These are phyloP conservation scores for Peromyscus melanophrys DNA, from an alignment of 2,797 vertebrate genomes.

Conservation along the genomic window DNA sequence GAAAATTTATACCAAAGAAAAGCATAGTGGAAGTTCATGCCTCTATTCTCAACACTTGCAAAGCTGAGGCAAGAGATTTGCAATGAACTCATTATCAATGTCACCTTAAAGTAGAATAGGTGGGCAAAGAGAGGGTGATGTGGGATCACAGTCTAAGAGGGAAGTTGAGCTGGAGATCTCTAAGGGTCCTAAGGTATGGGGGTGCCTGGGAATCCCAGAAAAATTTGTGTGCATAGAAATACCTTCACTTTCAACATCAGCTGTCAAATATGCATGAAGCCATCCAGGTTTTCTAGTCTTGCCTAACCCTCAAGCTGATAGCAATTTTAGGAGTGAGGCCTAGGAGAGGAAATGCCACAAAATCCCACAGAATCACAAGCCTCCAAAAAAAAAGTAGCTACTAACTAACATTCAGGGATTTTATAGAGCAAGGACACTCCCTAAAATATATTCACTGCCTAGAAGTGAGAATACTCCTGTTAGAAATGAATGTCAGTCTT, in stretches of 20 bases:
- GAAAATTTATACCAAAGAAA: conserved; percentile 9
- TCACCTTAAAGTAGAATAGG: neutral
- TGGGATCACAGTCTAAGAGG: neutral
- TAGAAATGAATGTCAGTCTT: conserved; percentile 29
- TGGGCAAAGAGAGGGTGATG: neutral
- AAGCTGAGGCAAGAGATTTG: neutral
- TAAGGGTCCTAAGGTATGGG: neutral
- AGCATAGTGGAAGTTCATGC: neutral
- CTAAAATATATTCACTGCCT: conserved; percentile 6
- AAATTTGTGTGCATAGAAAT: neutral
- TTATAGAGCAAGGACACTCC: neutral
- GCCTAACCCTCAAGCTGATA: neutral
- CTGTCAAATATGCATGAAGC: neutral
- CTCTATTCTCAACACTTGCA: neutral
- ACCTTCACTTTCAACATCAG: conserved; percentile 5
- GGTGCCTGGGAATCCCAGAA: neutral
- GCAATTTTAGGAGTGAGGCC: neutral
- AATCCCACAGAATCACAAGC: conserved; percentile 12
- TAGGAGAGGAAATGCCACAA: neutral
- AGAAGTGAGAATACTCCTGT: neutral
- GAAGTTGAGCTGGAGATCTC: neutral
- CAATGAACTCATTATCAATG: neutral
- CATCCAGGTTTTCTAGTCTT: neutral
- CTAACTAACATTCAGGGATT: neutral
- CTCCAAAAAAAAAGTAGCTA: neutral